Percentiles rank a stretch among this genome's conserved stretches.
Evolutionary conservation across 2,113 vertebrate species (phyloP).

Genomic region (Arizona elegans): DNA sequence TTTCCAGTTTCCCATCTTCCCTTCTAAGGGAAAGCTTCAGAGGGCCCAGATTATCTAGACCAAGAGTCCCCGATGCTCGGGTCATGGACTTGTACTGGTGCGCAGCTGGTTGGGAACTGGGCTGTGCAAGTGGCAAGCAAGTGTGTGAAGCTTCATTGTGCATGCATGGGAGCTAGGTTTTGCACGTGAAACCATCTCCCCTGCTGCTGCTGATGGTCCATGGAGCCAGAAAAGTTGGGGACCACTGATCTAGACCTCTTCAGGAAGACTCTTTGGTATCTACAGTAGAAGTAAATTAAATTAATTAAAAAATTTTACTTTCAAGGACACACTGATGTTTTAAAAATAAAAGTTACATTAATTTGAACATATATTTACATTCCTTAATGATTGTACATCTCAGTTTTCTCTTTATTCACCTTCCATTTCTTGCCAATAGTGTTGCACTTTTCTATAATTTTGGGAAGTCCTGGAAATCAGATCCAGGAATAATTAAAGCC

Average conservation of each 20-base stretch:
- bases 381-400: constrained; percentile 95
- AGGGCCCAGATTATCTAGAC: neutral
- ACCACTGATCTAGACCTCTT: neutral
- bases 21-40: neutral
- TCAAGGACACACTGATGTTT: neutral
- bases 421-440: constrained; percentile 95
- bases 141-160: neutral
- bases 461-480: constrained; percentile 98
- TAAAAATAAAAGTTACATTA: neutral
- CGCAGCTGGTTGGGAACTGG: neutral
- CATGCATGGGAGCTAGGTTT: neutral
- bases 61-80: neutral
- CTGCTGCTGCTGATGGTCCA: neutral
- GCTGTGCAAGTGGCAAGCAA: neutral
- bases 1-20: neutral
- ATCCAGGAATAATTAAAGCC: constrained; percentile 98
- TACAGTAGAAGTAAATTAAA: neutral
- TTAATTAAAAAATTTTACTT: neutral
- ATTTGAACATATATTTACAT: constrained; percentile 39
- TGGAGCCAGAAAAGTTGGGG: neutral
- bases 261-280: neutral
- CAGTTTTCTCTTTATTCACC: constrained; percentile 88
- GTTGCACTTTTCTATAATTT: constrained; percentile 98
- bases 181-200: neutral
- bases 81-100: neutral